phyloP scores from a whole-genome alignment of 2,113 vertebrate species.

The Hypanus sabinus region DNA sequence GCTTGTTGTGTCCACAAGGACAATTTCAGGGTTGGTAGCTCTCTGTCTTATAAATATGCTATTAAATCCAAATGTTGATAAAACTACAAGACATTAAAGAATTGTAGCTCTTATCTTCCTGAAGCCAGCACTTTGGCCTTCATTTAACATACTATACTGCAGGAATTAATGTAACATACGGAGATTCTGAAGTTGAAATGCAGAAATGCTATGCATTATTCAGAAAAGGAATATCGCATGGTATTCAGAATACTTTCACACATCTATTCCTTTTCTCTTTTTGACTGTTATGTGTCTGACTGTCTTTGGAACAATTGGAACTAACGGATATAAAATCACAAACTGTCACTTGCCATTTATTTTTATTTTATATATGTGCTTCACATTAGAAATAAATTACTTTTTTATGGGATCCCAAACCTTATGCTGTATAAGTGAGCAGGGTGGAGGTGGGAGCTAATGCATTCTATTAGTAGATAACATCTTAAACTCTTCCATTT shows the following conservation, averaged over 20 bases:
- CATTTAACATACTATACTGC: background rate
- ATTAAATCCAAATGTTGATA: background rate
- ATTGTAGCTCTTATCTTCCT: background rate
- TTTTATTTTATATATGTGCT: background rate
- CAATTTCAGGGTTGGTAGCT: background rate
- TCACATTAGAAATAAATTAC: background rate
- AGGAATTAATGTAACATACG: background rate
- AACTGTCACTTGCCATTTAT: background rate
- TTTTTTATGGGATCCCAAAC: background rate
- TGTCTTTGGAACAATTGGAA: background rate
- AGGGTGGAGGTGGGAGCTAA: background rate
- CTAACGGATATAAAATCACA: background rate
- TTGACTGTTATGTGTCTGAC: background rate
- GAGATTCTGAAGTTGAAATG: background rate
- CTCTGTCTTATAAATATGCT: background rate
- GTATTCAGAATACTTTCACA: background rate
- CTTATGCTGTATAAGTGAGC: background rate
- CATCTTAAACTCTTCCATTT: too few relatives aligned
- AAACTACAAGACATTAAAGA: background rate
- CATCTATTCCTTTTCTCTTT: background rate
- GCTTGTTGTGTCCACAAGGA: background rate
- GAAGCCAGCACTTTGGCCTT: background rate
- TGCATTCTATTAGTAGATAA: background rate
- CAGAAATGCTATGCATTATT: background rate
- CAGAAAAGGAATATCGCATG: background rate